Percentiles rank a stretch among this genome's conserved stretches.
These are phyloP conservation scores for Anguilla obscura DNA, from an alignment of 2,797 vertebrate genomes.

Conservation along the genomic window DNA sequence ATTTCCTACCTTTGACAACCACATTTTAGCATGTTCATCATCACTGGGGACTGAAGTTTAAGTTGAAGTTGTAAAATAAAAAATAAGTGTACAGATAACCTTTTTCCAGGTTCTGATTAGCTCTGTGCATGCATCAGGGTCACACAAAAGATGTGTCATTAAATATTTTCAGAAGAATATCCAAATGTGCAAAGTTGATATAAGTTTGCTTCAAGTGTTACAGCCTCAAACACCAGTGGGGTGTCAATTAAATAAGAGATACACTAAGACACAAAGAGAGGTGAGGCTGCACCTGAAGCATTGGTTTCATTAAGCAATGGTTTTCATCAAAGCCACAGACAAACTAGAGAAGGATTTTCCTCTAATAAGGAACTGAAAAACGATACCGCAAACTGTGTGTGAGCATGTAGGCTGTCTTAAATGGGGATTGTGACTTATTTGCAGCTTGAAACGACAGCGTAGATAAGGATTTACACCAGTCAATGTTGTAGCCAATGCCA, in stretches of 20 bases:
- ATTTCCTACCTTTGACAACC: neutral
- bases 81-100: neutral
- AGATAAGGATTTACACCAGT: conserved; percentile 39
- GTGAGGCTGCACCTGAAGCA: neutral
- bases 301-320: neutral
- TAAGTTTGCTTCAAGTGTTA: neutral
- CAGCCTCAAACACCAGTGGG: neutral
- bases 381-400: conserved; percentile 13
- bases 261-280: neutral
- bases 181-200: neutral
- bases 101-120: neutral
- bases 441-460: conserved; percentile 51
- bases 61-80: neutral
- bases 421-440: conserved; percentile 31
- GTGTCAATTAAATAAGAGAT: conserved; percentile 37
- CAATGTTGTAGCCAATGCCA: conserved; percentile 10
- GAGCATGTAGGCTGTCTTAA: conserved; percentile 15
- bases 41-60: neutral
- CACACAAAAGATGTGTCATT: neutral
- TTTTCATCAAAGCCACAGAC: neutral
- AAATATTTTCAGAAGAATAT: neutral
- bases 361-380: conserved; percentile 16
- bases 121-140: neutral
- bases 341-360: neutral
- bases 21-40: neutral